phyloP scores from a whole-genome alignment of 1,140 invertebrate genomes.

The Danaus melanippus region DNA sequence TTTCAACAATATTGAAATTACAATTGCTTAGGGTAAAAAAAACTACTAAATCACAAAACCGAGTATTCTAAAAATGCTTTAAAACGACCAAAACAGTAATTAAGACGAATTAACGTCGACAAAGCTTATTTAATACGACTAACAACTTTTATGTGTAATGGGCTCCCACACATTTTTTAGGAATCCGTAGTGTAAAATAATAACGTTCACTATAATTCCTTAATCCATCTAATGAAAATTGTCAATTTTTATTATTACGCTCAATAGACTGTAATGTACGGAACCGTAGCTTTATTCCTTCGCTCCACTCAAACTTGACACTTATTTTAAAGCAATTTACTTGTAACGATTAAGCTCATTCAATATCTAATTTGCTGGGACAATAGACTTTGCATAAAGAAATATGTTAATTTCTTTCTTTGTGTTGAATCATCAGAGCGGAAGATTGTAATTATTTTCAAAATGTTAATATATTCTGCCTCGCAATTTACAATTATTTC shows the following conservation, averaged over 20 bases:
- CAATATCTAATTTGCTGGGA: slow-evolving; percentile 55
- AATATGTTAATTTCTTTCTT: slow-evolving; percentile 58
- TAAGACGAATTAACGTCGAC: slow-evolving; percentile 48
- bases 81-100: slow-evolving; percentile 43
- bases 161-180: slow-evolving; percentile 7
- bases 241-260: too few relatives aligned
- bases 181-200: too few relatives aligned
- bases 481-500: slow-evolving; percentile 1
- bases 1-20: too few relatives aligned
- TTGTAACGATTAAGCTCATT: slow-evolving; percentile 40
- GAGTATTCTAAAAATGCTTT: too few relatives aligned
- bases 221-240: too few relatives aligned
- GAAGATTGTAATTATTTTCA: slow-evolving; percentile 60
- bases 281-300: slow-evolving; percentile 22
- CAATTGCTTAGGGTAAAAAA: too few relatives aligned
- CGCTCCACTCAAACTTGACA: slow-evolving; percentile 26
- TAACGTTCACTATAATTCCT: too few relatives aligned
- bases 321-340: slow-evolving; percentile 49
- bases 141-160: neutral
- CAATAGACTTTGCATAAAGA: slow-evolving; percentile 55
- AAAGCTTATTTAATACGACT: slow-evolving; percentile 10
- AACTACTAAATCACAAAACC: too few relatives aligned
- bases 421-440: slow-evolving; percentile 50
- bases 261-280: too few relatives aligned
- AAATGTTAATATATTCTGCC: slow-evolving; percentile 16